Conservation (phyloP, 2,797 vertebrate species). For the Sebastes aleutianus region DNA sequence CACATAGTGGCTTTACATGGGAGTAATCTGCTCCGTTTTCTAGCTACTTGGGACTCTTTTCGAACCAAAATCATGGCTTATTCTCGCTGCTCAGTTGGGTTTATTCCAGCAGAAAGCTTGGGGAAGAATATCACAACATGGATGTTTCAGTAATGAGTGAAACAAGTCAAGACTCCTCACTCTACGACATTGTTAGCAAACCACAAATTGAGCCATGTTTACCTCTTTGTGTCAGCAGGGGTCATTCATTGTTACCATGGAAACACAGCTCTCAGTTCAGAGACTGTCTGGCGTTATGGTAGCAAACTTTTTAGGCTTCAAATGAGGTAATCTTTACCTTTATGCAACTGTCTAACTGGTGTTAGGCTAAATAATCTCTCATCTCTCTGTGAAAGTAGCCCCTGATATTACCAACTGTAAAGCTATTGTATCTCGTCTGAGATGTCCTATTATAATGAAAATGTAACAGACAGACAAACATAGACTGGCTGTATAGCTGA, state of each 20-base stretch:
- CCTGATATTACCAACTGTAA: not conserved
- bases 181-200: not conserved
- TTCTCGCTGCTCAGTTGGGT: not conserved
- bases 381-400: not conserved
- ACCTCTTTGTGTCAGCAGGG: not conserved
- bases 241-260: slow-evolving; percentile 17
- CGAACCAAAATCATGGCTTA: not conserved
- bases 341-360: not conserved
- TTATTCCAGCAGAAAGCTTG: not conserved
- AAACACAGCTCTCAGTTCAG: slow-evolving; percentile 7
- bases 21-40: not conserved
- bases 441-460: not conserved
- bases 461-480: not conserved
- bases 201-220: slow-evolving; percentile 22
- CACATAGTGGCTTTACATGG: not conserved
- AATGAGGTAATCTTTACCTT: not conserved
- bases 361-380: not conserved
- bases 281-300: not conserved
- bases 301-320: not conserved
- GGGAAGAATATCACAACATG: not conserved
- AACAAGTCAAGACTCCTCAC: not conserved
- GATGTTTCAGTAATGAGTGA: not conserved
- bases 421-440: not conserved
- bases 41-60: not conserved
- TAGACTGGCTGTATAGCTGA: not conserved